phyloP scores from a whole-genome alignment of 1,140 invertebrate species.

The Drosophila pruinosa region DNA sequence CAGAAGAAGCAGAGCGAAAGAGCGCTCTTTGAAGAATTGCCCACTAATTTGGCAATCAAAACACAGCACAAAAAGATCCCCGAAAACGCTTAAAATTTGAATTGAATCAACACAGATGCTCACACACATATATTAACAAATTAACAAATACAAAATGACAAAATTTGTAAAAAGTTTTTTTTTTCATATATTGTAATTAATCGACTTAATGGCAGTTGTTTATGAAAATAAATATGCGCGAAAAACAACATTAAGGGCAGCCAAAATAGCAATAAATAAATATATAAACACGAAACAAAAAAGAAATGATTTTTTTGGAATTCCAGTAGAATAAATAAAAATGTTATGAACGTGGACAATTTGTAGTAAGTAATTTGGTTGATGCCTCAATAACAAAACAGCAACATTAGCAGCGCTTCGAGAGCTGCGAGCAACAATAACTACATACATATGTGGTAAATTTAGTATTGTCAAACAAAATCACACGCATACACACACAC shows the following conservation, averaged over 20 bases:
- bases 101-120: constrained; percentile 5
- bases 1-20: neutral
- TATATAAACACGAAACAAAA: neutral
- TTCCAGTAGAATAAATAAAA: constrained; percentile 8
- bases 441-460: constrained; percentile 14
- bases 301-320: neutral
- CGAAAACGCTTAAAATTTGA: constrained; percentile 8
- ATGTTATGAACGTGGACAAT: constrained; percentile 22
- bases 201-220: neutral
- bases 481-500: neutral
- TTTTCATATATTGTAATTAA: too few relatives aligned
- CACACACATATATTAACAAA: neutral
- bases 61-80: constrained; percentile 5
- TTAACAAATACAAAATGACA: neutral
- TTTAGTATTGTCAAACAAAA: constrained; percentile 33
- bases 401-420: neutral
- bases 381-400: constrained; percentile 19
- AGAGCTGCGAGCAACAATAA: constrained; percentile 10
- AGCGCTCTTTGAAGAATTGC: constrained; percentile 26
- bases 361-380: constrained; percentile 31
- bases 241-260: neutral
- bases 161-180: neutral
- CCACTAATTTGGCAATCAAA: constrained; percentile 52
- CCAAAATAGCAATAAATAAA: neutral
- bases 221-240: neutral